Base-by-base conservation (phyloP, 2,797 vertebrate species). In the Syngnathus acus region DNA sequence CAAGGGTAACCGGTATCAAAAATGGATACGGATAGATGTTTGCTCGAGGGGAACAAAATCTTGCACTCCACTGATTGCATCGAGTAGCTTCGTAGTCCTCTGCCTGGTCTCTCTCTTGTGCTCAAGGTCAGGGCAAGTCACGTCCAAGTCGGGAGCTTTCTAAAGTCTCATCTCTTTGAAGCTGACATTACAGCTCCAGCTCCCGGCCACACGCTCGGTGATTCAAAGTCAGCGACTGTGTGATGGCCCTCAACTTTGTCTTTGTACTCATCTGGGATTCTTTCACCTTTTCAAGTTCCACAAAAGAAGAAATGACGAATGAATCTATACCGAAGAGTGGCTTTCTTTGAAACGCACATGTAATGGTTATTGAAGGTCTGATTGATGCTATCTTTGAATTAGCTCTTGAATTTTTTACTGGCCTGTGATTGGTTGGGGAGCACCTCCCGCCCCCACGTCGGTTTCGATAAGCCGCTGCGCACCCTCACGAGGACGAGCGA, bases 21-120 rank as follows among this genome's bases (percentile, higher is more conserved):
- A 54, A 26, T 26, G 10, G 9, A 5, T 32, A 32, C 9, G 21
- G 23, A 26, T 54, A 13, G 53, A 23, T 26, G 9, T 23, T 53
- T 53, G 21, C 53, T 54, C 19, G 26, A 32, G 54, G 26, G 54
- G 42, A 51, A 53, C 66, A 55, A 59, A 10, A 42, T 61, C 32
- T 19, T n/a, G 19, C 72, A 60, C 45, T 39, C 65, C 65, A 67
- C 54, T 54, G 7, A 58, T 75, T 65, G 48, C 75, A 72, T 37
- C 51, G 21, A 64, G 64, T 57, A 76, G 9, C 78, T 70, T 77
- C 80, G 69, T 65, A 78, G 81, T 78, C 66, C 61, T 71, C 67
- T 42, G 40, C 38, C 32, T 37, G 19, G 65, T 68, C 71, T 72
- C 45, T 64, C 64, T 75, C 71, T 58, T 26, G 72, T 68, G 64